Evolutionary conservation across 2,797 vertebrate species (phyloP).

Genomic region (Lithobates pipiens): DNA sequence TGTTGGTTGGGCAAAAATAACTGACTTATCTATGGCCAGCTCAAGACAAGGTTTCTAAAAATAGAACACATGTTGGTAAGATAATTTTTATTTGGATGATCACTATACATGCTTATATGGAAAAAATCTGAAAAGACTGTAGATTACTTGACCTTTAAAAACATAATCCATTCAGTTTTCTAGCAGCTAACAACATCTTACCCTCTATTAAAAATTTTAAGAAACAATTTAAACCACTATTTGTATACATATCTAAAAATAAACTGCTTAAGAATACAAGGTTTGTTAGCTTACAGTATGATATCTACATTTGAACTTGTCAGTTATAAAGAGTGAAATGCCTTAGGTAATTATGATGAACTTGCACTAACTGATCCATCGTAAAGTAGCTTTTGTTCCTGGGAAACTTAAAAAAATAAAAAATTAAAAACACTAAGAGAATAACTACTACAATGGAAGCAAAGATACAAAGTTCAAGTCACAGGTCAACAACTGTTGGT

Average conservation of each 20-base stretch:
- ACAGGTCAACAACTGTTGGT: constrained; percentile 75
- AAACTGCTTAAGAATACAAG: neutral
- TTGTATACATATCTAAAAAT: neutral
- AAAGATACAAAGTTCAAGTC: constrained; percentile 71
- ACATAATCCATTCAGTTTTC: no score
- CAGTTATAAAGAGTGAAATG: constrained; percentile 31
- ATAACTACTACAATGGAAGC: constrained; percentile 65
- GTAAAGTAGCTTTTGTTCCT: constrained; percentile 22
- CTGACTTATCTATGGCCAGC: no score
- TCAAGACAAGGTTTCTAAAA: no score
- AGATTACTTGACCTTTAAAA: no score
- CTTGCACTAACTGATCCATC: neutral
- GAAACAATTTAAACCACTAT: neutral
- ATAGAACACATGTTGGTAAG: no score
- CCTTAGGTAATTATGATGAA: constrained; percentile 2
- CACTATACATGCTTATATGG: no score
- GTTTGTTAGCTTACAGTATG: neutral
- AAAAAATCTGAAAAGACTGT: no score
- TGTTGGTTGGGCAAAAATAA: no score
- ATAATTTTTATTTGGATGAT: no score
- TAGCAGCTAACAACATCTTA: no score
- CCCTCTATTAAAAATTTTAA: neutral
- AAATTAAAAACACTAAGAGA: constrained; percentile 18
- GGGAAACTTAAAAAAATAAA: constrained; percentile 42
- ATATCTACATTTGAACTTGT: constrained; percentile 6